Evolutionary conservation across 2,113 vertebrate genomes (phyloP), one percentile per base, ranked within the genome.

Genomic region (Dipodomys spectabilis): DNA sequence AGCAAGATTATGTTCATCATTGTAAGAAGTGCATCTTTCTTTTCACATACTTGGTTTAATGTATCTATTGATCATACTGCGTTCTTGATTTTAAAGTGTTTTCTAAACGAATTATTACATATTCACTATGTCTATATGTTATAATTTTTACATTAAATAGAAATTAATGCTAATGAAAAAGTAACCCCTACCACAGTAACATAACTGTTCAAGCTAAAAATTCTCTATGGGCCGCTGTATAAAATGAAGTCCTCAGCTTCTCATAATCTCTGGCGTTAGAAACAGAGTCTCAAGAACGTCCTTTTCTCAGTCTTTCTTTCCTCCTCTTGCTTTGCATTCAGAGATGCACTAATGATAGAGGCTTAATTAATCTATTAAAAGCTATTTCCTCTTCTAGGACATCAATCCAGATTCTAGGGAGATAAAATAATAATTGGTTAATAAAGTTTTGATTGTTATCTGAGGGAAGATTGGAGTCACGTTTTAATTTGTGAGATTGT

Each of bases 341-440:
- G 4, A 71, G 45, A 7, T 85, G 8, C 77, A 62, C 79, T 95
- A 44, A 94, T 92, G 20, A 64, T 7, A 79, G 22, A 6, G 28
- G 22, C 19, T 2, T n/a, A 82, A 90, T 88, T 77, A 74, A 68
- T 86, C 7, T 80, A 57, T 84, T 69, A 82, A 96, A 80, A 87
- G 4, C 75, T 78, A 68, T 44, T 72, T 78, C 27, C 30, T 87
- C 1, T 10, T 90, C 35, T 69, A 95, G 73, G 69, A 65, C 69
- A 84, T 84, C 11, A 57, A 3, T 69, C 18, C 18, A 78, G 69
- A 84, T 74, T 92, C 84, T 27, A 87, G 10, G 18, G 6, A 74
- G 79, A 92, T 35, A 83, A 82, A 67, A 86, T 83, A 72, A 80
- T 86, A 68, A 86, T 91, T 86, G 44, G 15, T 27, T 82, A 35